Base-by-base conservation (phyloP, 2,797 vertebrate genomes). In the Crossoptilon crossoptilon region DNA sequence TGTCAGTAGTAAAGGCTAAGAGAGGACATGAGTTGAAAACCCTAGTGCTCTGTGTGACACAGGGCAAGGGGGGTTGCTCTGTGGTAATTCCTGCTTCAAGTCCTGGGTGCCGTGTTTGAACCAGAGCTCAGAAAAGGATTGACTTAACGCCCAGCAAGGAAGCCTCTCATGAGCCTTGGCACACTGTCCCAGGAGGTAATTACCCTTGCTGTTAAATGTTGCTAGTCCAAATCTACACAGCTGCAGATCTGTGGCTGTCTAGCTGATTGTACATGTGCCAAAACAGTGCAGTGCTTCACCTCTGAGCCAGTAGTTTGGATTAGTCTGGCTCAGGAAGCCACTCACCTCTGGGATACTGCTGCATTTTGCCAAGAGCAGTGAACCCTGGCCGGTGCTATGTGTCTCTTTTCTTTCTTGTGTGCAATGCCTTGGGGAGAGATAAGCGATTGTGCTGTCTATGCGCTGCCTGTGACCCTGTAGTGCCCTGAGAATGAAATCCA, bases 401-500 rank as follows among this genome's bases (percentile, higher is more conserved):
- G 31, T 85, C 18, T 90, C 76, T 86, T 59, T 89, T 85, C 63
- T 80, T 90, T 93, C 86, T 75, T 81, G 58, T 71, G 41, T 44
- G 66, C 69, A 66, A 11, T 60, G 55, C 73, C 66, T 59, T 74
- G 51, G 77, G 68, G 87, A 93, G 74, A 91, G 75, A 86, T 94
- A 91, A 94, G 72, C 13, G 19, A 94, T 85, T 91, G 82, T 84
- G 83, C 74, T 91, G 85, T 73, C 94, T 93, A 22, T 6, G 37
- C 82, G 71, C 48, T 0, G 44, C 74, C 79, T 90, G 44, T 91
- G 93, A 95, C 83, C 95, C 91, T 93, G 74, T 18, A 66, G 79
- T 27, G 43, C 68, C 73, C 91, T 43, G 76, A 78, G 78, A 95
- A 70, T 84, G 84, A 93, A 94, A 95, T 92, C 73, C 26, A 77